Evolutionary conservation across 2,113 vertebrate genomes (phyloP), one percentile per base, ranked within the genome.

Genomic region (Podilymbus podiceps): DNA sequence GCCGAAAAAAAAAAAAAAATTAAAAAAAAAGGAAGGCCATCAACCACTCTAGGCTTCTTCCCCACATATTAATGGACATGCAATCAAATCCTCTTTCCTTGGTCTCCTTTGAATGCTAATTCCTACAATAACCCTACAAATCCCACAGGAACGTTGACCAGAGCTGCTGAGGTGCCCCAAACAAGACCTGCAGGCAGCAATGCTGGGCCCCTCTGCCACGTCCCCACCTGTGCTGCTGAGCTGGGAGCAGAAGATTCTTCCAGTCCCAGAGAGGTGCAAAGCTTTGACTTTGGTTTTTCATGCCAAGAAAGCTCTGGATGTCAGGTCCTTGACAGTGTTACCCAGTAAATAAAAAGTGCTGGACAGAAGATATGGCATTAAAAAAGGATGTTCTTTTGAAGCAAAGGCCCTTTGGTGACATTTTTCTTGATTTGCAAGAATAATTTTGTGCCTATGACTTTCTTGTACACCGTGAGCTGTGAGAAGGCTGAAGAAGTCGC

Each of bases 131-230:
- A 35, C 27, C 14, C n/a, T 53, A 75, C 10, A 90, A 78, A 96
- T 91, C 77, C 78, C 94, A 75, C 75, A 93, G 84, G 59, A 94
- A 93, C 23, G 30, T 53, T 75, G 59, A 69, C 62, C 78, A 78
- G 78, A 75, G 56, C 66, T 92, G 67, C 46, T 33, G 9, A 25
- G 5, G 42, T 62, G 56, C 38, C 53, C 71, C 72, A 64, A 46
- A 79, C 9, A 82, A 23, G 38, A 80, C 47, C 15, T 35, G 28
- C 30, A 38, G 0, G 0, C 12, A 16, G 23, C 1, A 1, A 3
- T 38, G n/a, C 86, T 81, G 60, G 72, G 44, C 49, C 33, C 14
- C 24, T 64, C 31, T 28, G 6, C 42, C 33, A 22, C 15, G 4
- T 85, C 58, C 71, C 30, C 28, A n/a, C 40, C 30, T 80, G 44